Evolutionary conservation across 2,113 vertebrate genomes (phyloP).

Genomic region (Aviceda subcristata): DNA sequence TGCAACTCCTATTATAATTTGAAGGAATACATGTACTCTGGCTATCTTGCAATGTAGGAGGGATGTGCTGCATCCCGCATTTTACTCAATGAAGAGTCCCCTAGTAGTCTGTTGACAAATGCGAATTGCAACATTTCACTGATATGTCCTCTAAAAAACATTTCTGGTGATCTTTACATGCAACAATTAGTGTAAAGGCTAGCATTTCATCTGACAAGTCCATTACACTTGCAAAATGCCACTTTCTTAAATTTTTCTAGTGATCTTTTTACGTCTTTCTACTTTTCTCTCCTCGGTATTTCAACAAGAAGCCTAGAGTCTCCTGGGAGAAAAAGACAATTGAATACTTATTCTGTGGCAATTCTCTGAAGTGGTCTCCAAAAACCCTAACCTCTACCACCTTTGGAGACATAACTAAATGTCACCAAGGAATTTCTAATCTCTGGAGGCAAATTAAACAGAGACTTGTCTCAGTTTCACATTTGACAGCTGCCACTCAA

Average conservation of each 20-base stretch:
- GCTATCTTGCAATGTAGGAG: rapidly evolving
- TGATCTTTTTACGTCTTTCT: slow-evolving; percentile 64
- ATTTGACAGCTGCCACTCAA: slow-evolving; percentile 70
- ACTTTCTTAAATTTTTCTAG: slow-evolving; percentile 55
- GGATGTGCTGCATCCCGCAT: background rate
- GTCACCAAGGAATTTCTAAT: slow-evolving; percentile 65
- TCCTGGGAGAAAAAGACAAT: slow-evolving; percentile 33
- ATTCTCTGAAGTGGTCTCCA: slow-evolving; percentile 62
- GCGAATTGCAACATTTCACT: background rate
- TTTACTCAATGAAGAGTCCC: background rate
- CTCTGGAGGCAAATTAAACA: slow-evolving; percentile 56
- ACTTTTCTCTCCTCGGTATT: slow-evolving; percentile 67
- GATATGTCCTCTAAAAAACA: background rate
- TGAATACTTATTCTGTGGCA: slow-evolving; percentile 28
- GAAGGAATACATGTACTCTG: background rate
- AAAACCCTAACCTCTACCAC: slow-evolving; percentile 19
- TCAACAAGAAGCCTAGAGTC: slow-evolving; percentile 41
- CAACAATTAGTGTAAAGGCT: background rate
- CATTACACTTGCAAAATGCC: slow-evolving; percentile 61
- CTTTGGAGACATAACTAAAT: slow-evolving; percentile 55
- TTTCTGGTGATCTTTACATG: background rate
- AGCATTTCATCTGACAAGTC: background rate
- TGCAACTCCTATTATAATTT: background rate
- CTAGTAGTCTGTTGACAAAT: background rate
- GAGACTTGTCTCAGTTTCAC: background rate